Conservation (phyloP, 2,797 vertebrate species). For the Neosilurus mollespiculum region DNA sequence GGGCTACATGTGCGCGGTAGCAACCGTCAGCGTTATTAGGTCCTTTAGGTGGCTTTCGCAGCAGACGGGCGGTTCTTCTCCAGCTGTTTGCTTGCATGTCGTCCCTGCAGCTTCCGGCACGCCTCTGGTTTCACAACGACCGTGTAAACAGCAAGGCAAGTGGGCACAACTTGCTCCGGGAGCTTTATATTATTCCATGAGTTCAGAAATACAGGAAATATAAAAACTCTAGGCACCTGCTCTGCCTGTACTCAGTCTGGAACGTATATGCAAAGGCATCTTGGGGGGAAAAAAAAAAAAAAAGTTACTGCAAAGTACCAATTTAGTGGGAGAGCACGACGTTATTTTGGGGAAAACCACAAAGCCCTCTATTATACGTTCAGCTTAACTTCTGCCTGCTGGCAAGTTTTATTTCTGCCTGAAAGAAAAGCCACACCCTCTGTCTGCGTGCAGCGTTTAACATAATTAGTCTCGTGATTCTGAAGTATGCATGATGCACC, state of each 20-base stretch:
- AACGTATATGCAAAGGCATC: conserved; percentile 18
- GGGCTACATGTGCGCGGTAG: no score
- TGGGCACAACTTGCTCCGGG: no score
- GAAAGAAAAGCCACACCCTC: conserved; percentile 52
- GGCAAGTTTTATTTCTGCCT: conserved; percentile 57
- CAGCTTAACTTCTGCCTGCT: conserved; percentile 53
- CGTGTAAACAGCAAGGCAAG: no score
- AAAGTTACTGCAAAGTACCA: conserved; percentile 57
- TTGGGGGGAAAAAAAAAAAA: conserved; percentile 12
- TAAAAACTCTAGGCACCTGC: conserved; percentile 47
- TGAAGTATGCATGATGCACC: conserved; percentile 21
- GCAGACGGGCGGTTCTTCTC: no score
- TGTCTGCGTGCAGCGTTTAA: conserved; percentile 44
- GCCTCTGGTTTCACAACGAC: no score
- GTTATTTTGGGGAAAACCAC: conserved; percentile 78
- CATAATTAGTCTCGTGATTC: conserved; percentile 39
- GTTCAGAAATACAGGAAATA: not conserved
- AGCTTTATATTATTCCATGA: not conserved
- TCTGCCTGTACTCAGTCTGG: not conserved
- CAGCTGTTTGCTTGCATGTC: no score
- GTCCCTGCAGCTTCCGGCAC: no score
- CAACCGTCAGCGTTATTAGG: no score
- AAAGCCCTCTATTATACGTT: conserved; percentile 62
- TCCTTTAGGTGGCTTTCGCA: no score
- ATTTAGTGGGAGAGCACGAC: conserved; percentile 72